These are phyloP conservation scores for Mayetiola destructor DNA, from an alignment of 2,888 invertebrate genomes.

Conservation along the genomic window DNA sequence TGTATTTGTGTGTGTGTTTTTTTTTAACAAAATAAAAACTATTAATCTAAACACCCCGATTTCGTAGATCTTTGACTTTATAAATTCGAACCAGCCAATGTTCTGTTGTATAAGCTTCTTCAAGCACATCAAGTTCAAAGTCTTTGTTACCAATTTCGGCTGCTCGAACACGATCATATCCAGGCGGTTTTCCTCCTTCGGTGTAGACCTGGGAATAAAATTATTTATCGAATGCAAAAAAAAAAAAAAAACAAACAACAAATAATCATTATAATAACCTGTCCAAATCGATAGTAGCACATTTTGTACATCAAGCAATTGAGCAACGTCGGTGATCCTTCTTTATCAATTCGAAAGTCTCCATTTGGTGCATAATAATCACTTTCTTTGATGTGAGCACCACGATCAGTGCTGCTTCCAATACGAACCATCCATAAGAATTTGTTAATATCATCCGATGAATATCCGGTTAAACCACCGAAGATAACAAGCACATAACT, in stretches of 20 bases:
- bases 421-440: constrained; percentile 99
- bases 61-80: constrained; percentile 88
- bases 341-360: constrained; percentile 91
- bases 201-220: constrained; percentile 70
- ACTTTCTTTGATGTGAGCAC: constrained; percentile 87
- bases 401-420: constrained; percentile 89
- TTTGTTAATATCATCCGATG: constrained; percentile 98
- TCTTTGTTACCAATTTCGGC: constrained; percentile 99
- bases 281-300: constrained; percentile 96
- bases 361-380: constrained; percentile 94
- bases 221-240: no score
- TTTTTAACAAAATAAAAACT: no score
- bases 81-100: constrained; percentile 98
- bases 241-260: background rate
- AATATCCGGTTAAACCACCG: constrained; percentile 96
- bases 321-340: constrained; percentile 78
- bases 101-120: constrained; percentile 98
- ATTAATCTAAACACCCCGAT: constrained; percentile 57
- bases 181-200: constrained; percentile 87
- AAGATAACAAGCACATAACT: constrained; percentile 97
- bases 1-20: no score
- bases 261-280: constrained; percentile 28
- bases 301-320: constrained; percentile 99
- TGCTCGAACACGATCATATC: constrained; percentile 88
- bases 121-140: constrained; percentile 93